Conservation (phyloP, 2,797 vertebrate species). For the Psittacula echo region DNA sequence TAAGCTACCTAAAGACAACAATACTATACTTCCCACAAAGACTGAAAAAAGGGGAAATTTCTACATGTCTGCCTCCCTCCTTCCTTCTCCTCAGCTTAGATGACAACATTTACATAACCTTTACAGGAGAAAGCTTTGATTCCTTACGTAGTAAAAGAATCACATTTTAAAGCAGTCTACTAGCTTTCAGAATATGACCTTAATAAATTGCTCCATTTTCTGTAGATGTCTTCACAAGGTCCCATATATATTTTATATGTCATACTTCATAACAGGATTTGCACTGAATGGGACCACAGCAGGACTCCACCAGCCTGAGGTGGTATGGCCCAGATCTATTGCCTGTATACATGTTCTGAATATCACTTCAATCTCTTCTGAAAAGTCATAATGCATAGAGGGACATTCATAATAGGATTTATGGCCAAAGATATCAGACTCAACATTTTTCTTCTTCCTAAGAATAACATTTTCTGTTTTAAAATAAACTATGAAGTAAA, state of each 20-base stretch:
- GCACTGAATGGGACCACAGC: background rate
- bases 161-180: background rate
- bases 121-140: background rate
- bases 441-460: background rate
- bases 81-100: background rate
- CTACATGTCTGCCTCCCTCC: background rate
- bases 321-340: background rate
- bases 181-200: background rate
- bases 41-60: background rate
- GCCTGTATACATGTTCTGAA: background rate
- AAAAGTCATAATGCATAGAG: background rate
- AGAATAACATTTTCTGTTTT: background rate
- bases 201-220: background rate
- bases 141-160: background rate
- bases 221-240: background rate
- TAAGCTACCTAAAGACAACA: background rate
- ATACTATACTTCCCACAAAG: background rate
- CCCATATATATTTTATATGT: background rate
- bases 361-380: background rate
- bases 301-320: background rate
- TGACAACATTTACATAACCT: background rate
- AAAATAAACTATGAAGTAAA: background rate
- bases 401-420: background rate
- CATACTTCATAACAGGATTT: background rate
- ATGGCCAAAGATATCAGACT: background rate